Evolutionary conservation across 2,888 invertebrate genomes (phyloP), one percentile per base, ranked within the genome.

Genomic region (Habrosyne pyritoides): DNA sequence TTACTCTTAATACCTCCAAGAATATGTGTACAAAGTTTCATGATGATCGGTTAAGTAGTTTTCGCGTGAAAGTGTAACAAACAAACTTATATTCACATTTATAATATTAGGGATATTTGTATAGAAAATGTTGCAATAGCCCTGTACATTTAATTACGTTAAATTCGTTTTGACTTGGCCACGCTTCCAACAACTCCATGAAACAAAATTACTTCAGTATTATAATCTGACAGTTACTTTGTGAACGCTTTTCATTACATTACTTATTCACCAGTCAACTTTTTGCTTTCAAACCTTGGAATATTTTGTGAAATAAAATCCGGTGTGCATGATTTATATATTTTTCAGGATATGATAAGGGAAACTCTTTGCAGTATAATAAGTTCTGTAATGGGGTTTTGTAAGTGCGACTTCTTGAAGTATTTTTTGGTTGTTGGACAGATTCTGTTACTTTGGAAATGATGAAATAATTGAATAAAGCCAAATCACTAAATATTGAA

Each of bases 211-310:
- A 73, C 65, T 60, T 61, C 53, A 57, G 66, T 67, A 72, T 69
- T 70, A 68, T n/a, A 30, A 69, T 71, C 66, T 68, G 60, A 56
- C 59, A 53, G 61, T 65, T 66, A 71, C 59, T 56, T 52, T 56
- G 63, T 69, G 66, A 77, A 64, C 67, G 73, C 73, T 77, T 82
- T 82, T 75, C 79, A 79, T 83, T 79, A 75, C 69, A 64, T 79
- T 75, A 79, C 79, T 79, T 80, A 84, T 83, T 82, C 79, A 81
- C 73, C 79, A 79, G 76, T 77, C 79, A 77, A 75, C 82, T 77
- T 75, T 77, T 79, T 78, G 75, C 77, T 74, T 76, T 73, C 66
- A 67, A 70, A 55, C 64, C 64, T 56, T 69, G 73, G 76, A 70
- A 73, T 70, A 65, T 71, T 71, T 71, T 67, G 72, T 65, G 73